These are phyloP conservation scores for Mirounga angustirostris DNA, from an alignment of 2,113 vertebrate species.

Conservation along the genomic window DNA sequence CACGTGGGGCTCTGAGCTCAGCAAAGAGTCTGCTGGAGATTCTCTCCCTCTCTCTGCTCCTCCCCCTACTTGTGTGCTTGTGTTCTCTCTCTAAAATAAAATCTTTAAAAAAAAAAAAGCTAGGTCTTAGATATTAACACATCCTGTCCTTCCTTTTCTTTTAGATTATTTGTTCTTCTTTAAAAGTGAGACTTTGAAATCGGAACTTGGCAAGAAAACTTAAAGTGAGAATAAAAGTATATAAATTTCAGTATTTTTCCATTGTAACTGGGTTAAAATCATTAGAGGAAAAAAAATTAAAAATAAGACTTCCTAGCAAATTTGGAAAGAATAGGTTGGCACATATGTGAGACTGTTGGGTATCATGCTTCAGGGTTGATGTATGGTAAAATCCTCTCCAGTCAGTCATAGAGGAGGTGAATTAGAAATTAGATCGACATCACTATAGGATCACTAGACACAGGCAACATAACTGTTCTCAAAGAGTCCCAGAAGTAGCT, in stretches of 20 bases:
- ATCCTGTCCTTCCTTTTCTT: not conserved
- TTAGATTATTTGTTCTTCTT: conserved; percentile 10
- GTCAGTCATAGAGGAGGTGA: conserved; percentile 24
- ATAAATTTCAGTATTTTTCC: not conserved
- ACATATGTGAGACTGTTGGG: conserved; percentile 62
- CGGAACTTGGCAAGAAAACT: not conserved
- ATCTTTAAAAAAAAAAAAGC: not conserved
- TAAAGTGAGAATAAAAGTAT: conserved; percentile 5
- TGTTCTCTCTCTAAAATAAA: not conserved
- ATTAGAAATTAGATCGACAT: conserved; percentile 64
- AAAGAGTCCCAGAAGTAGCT: not conserved
- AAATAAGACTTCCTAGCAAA: conserved; percentile 55
- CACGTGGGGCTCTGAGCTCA: not conserved
- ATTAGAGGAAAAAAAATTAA: conserved; percentile 32
- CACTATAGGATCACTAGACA: conserved; percentile 42
- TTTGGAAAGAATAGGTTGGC: not conserved
- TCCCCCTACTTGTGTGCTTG: not conserved
- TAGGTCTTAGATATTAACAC: not conserved
- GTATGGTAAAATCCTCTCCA: conserved; percentile 66
- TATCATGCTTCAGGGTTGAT: conserved; percentile 56
- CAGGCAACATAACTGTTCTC: not conserved
- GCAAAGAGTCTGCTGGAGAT: not conserved
- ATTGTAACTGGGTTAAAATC: conserved; percentile 62
- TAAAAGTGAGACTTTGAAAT: not conserved
- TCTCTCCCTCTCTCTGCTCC: not conserved